Base-by-base conservation (phyloP, 1,140 invertebrate species). In the Charaxes varanes region DNA sequence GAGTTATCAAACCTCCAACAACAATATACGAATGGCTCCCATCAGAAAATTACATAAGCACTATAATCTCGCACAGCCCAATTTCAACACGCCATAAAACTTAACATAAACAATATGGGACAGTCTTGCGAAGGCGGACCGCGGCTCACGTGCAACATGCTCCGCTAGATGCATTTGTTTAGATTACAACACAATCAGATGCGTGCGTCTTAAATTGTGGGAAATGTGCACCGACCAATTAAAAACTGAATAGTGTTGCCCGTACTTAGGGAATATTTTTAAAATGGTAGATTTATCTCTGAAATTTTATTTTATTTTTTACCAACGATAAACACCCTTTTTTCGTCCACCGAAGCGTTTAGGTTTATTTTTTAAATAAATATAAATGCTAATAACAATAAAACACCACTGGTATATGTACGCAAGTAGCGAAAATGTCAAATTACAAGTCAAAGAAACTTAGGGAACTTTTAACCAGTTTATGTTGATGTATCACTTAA, bases 51-150 rank as follows among this genome's bases (percentile, higher is more conserved):
- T n/a, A 23, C 23, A 26, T 12, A 34, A 57, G 36, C 46, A 53
- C 41, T 50, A 54, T 54, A 56, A 63, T 56, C 55, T 51, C 27
- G 53, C 53, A 36, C 44, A 65, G 43, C 57, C 68, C 47, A 61
- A 48, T 69, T 69, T 67, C 62, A 38, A 51, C 56, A 67, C 40
- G 43, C 53, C 53, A 45, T 62, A 60, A 22, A 59, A 59, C 35
- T 50, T 52, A 49, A 52, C 42, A 61, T 64, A 58, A 57, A 62
- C 51, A 53, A 56, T 62, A 63, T 58, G 53, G 53, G 60, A 67
- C 61, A 62, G 58, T 58, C 41, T 58, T 60, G 53, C 51, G 58
- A 64, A 67, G 59, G 42, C 59, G 43, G 46, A 41, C 51, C 55
- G 26, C n/a, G 2, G 8, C 11, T 31, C 37, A 38, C 27, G 22